These are phyloP conservation scores for Rhingia campestris DNA, from an alignment of 2,888 invertebrate species.

Conservation along the genomic window DNA sequence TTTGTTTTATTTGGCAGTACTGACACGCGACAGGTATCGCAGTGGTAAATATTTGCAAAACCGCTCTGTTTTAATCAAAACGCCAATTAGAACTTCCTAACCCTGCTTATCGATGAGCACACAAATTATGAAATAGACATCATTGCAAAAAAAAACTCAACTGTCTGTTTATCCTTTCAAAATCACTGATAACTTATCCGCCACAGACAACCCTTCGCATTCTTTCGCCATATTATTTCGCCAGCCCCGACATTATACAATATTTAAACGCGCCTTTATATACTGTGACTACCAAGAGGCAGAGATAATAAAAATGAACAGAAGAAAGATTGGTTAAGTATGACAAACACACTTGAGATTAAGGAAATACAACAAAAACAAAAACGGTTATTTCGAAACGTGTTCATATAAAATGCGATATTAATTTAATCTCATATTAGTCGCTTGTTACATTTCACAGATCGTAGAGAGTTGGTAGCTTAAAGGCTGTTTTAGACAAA, in stretches of 20 bases:
- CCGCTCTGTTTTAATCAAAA: background rate
- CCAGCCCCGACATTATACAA: conserved; percentile 43
- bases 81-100: background rate
- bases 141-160: conserved; percentile 6
- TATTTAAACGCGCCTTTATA: conserved; percentile 35
- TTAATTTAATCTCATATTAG: conserved; percentile 63
- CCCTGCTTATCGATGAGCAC: conserved; percentile 16
- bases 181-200: background rate
- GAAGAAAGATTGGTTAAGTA: background rate
- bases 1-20: background rate
- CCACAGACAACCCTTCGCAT: conserved; percentile 20
- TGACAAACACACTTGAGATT: conserved; percentile 49
- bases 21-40: conserved; percentile 30
- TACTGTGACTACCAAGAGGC: conserved; percentile 20
- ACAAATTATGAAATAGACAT: background rate
- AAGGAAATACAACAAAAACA: conserved; percentile 15
- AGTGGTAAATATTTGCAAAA: conserved; percentile 7
- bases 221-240: conserved; percentile 25
- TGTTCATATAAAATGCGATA: conserved; percentile 53
- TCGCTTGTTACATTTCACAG: conserved; percentile 53
- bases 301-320: conserved; percentile 31
- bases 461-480: conserved; percentile 22
- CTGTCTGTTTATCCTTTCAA: conserved; percentile 20
- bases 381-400: conserved; percentile 18
- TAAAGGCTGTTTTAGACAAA: background rate